Base-by-base conservation (phyloP, 2,797 vertebrate genomes). In the Streptopelia turtur region DNA sequence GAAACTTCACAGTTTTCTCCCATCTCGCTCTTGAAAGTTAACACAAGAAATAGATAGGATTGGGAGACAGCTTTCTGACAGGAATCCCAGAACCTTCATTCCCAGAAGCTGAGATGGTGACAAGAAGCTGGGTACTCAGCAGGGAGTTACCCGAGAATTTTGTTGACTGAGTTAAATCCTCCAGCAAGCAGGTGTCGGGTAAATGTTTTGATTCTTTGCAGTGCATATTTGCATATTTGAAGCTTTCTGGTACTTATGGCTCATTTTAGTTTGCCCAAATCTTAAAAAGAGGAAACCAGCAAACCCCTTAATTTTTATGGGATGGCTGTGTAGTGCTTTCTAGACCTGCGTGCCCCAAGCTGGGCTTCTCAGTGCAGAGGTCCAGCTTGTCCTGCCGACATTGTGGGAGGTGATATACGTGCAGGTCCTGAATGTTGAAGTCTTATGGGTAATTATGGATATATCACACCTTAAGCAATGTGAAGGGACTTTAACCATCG, bases 171-270 rank as follows among this genome's bases (percentile, higher is more conserved):
- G 88, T 95, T 87, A 87, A 94, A 94, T 95, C 83, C 74, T 94
- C 45, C 81, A 94, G 83, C 88, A 85, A 87, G 94, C 91, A 96
- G 96, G 95, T 96, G 96, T 97, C 1, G 83, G 31, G 85, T 97
- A 96, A 97, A 97, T 96, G 95, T 97, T 97, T 97, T 94, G 93
- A 96, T 96, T 95, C 91, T 84, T 94, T 87, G 63, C 60, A 35
- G 69, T 39, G 87, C 86, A 9, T 93, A 95, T 93, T 96, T 95
- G 94, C 93, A 96, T 97, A 92, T 96, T 91, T 90, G 64, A 89
- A 90, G 69, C 74, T 94, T 90, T 94, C 78, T 95, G 83, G 74
- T 93, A 59, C 68, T 93, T 90, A 35, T 55, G 87, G 83, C 45
- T 91, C 90, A 82, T n/a, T 90, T 74, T 53, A 70, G 37, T 89